Conservation (phyloP, 2,888 invertebrate genomes). For the Xestia sexstrigata region DNA sequence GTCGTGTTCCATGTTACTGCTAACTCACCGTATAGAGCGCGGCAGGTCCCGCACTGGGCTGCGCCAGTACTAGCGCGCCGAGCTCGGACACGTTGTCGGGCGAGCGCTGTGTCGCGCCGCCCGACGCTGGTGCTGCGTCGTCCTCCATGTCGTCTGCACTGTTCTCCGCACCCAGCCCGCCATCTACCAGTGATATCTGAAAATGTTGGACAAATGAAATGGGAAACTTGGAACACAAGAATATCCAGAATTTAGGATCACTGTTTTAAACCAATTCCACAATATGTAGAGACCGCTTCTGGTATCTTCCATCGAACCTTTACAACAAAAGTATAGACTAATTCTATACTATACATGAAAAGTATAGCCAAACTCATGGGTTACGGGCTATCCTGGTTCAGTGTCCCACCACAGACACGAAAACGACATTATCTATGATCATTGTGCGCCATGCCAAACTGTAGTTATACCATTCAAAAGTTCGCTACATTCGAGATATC, state of each 20-base stretch:
- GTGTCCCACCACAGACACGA: background rate
- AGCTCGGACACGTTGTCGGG: constrained; percentile 95
- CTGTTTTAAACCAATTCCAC: background rate
- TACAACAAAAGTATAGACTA: too few species aligned
- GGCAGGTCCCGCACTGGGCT: constrained; percentile 80
- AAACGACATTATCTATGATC: background rate
- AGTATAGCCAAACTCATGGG: background rate
- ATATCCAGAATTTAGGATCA: background rate
- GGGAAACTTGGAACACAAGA: background rate
- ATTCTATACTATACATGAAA: too few species aligned
- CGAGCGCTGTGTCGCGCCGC: constrained; percentile 75
- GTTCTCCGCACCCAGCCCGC: constrained; percentile 85
- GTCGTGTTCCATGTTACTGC: too few species aligned
- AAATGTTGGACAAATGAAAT: background rate
- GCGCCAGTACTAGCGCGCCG: constrained; percentile 93
- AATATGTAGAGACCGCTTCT: background rate
- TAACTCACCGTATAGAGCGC: constrained; percentile 77
- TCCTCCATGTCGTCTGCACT: constrained; percentile 94
- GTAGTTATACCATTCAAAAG: background rate
- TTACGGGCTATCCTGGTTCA: background rate
- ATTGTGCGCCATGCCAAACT: background rate
- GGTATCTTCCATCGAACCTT: background rate
- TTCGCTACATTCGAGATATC: background rate
- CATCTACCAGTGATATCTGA: constrained; percentile 94
- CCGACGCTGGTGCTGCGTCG: constrained; percentile 69